These are phyloP conservation scores for Coreius guichenoti DNA, from an alignment of 2,797 vertebrate species.

Conservation along the genomic window DNA sequence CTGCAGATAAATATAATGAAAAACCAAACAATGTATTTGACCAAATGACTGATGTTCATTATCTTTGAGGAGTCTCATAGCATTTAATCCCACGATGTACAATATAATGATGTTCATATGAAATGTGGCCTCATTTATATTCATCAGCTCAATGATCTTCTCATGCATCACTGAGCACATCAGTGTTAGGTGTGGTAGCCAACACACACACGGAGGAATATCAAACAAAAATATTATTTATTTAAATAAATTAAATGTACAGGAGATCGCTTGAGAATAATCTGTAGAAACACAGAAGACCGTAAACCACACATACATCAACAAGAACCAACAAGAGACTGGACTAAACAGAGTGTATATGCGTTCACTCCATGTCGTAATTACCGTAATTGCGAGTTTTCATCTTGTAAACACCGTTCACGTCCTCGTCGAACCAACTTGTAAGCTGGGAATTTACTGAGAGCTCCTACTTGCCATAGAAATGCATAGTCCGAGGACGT, in stretches of 20 bases:
- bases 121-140: conserved; percentile 2
- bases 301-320: not conserved
- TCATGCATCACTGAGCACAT: not conserved
- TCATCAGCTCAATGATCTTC: not conserved
- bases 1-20: not conserved
- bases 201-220: not conserved
- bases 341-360: not conserved
- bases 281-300: not conserved
- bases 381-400: not conserved
- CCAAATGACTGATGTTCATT: not conserved
- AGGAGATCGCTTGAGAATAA: not conserved
- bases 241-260: not conserved
- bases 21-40: not conserved
- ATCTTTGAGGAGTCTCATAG: not conserved
- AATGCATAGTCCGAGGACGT: too few relatives aligned
- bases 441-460: too few relatives aligned
- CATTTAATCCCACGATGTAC: not conserved
- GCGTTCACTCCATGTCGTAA: not conserved
- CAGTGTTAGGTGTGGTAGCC: not conserved
- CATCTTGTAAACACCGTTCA: not conserved
- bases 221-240: not conserved
- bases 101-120: not conserved
- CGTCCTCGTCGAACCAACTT: not conserved
- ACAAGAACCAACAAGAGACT: not conserved
- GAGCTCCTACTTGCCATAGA: too few relatives aligned